These are phyloP conservation scores for Palaemon carinicauda DNA, from an alignment of 1,140 invertebrate species.

Conservation along the genomic window DNA sequence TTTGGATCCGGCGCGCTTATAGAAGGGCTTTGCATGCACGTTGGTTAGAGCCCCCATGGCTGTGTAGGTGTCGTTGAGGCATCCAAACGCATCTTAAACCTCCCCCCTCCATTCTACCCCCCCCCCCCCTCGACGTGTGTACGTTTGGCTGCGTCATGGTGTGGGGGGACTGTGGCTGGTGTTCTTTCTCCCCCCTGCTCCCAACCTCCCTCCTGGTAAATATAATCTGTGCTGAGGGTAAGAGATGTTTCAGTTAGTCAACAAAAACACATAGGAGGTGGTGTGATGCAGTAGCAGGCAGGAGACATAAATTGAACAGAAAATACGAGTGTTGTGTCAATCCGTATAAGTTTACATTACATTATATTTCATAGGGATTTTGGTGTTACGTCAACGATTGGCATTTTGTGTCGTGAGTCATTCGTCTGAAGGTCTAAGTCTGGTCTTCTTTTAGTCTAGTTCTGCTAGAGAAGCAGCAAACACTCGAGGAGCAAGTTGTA, in stretches of 20 bases:
- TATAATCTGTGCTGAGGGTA: conserved; percentile 27
- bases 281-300: neutral
- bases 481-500: too few relatives aligned
- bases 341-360: neutral
- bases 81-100: too few relatives aligned
- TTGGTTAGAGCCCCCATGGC: neutral
- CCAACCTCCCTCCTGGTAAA: neutral
- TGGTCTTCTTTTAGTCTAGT: too few relatives aligned
- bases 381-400: too few relatives aligned
- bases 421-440: too few relatives aligned
- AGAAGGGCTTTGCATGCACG: neutral
- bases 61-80: conserved; percentile 35
- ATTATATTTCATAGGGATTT: too few relatives aligned
- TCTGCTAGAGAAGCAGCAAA: too few relatives aligned
- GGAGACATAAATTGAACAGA: too few relatives aligned
- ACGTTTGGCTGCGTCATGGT: conserved; percentile 31
- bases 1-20: neutral
- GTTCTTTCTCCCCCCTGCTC: neutral
- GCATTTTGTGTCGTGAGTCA: too few relatives aligned
- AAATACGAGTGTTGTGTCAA: neutral
- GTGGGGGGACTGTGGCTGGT: neutral
- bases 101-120: too few relatives aligned
- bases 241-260: conserved; percentile 11
- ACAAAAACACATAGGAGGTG: neutral
- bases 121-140: neutral